Evolutionary conservation across 2,888 invertebrate genomes (phyloP), one percentile per base, ranked within the genome.

Genomic region (Melanostoma mellinum): DNA sequence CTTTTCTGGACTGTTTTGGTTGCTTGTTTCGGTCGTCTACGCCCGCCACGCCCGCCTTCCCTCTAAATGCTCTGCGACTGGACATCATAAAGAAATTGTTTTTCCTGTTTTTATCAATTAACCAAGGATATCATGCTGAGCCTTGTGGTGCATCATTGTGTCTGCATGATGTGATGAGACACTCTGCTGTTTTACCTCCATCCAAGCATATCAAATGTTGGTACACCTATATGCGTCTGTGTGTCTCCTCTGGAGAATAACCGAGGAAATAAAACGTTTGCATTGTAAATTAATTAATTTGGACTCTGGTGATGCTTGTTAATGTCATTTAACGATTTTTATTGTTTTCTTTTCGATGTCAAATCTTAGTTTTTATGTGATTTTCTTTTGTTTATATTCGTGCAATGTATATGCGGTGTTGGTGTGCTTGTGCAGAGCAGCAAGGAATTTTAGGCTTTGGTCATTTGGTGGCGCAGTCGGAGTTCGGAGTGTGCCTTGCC

Each of bases 261-360:
- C 76, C 72, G 76, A 80, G 75, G 65, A 75, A 80, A 85, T 80
- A 85, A 80, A 80, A 85, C 80, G 85, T 80, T 85, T 80, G 80
- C 80, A 76, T 85, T 85, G 80, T 85, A 85, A 85, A 85, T 85
- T 85, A 85, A 85, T 85, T 85, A 85, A 85, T 85, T 80, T 85
- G 61, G 80, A 85, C 72, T 72, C 72, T 56, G 85, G 63, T 76
- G 85, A 85, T 85, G 80, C 85, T 85, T 85, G 85, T 85, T 85
- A 76, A 85, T 85, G 85, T 85, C 85, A 85, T 80, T 85, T 85
- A 80, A 76, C 85, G 80, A 76, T 85, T 80, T 79, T 85, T 85
- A 79, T 80, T 85, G 79, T 85, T 76, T 75, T 85, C 68, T 80
- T 80, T 75, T 85, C 76, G 73, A 68, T 80, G 85, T 84, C 82